Evolutionary conservation across 2,113 vertebrate species (phyloP).

Genomic region (Beaufortia kweichowensis): DNA sequence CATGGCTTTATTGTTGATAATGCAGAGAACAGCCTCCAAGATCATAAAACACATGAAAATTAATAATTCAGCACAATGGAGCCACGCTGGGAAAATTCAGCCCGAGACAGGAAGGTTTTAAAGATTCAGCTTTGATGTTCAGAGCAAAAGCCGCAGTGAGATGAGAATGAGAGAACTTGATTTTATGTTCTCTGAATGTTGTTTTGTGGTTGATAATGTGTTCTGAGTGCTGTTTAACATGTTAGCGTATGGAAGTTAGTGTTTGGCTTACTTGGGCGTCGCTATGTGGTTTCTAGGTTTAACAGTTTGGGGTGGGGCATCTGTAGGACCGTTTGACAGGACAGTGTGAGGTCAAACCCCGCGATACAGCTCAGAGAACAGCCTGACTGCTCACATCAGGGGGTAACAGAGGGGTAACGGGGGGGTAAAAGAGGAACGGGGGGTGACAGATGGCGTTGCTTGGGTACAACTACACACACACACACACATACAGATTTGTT

Average conservation of each 20-base stretch:
- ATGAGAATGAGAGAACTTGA: slow-evolving; percentile 65
- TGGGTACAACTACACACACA: slow-evolving; percentile 66
- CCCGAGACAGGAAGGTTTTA: slow-evolving; percentile 1
- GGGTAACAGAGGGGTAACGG: slow-evolving; percentile 48
- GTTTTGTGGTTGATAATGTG: background rate
- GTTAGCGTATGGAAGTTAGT: too few relatives aligned
- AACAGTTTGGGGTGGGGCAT: background rate
- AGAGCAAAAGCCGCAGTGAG: slow-evolving; percentile 51
- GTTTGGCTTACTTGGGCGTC: too few relatives aligned
- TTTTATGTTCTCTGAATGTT: too few relatives aligned
- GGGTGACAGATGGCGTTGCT: slow-evolving; percentile 68
- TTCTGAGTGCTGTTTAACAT: too few relatives aligned
- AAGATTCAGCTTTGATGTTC: slow-evolving; percentile 49
- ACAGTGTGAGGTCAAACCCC: slow-evolving; percentile 40
- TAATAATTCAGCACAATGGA: slow-evolving; percentile 48
- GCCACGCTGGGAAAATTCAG: slow-evolving; percentile 33
- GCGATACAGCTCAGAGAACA: slow-evolving; percentile 15
- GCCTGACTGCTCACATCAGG: slow-evolving; percentile 30
- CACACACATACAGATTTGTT: slow-evolving; percentile 52
- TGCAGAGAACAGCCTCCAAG: slow-evolving; percentile 15
- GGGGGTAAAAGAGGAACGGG: slow-evolving; percentile 52
- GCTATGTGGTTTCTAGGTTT: too few relatives aligned
- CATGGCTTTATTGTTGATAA: slow-evolving; percentile 24
- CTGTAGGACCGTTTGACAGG: background rate
- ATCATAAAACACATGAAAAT: slow-evolving; percentile 43